Percentiles rank a stretch among this genome's conserved stretches.
phyloP scores from a whole-genome alignment of 1,140 invertebrate species.

The Sarcophaga peregrina region DNA sequence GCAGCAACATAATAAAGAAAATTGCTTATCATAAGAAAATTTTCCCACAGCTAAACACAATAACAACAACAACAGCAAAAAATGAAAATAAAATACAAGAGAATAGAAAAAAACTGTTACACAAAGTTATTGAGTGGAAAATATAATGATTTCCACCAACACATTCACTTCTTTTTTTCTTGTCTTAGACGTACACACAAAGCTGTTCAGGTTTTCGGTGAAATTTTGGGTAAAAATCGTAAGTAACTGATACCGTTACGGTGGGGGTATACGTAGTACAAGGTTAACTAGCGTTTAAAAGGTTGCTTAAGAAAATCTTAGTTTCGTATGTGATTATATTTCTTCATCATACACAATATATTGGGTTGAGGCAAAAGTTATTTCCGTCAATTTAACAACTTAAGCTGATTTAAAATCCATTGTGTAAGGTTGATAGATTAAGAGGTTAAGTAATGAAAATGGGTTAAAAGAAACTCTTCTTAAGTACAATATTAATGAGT shows the following conservation, averaged over 20 bases:
- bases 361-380: too few relatives aligned
- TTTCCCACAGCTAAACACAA: constrained; percentile 41
- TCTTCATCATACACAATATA: too few relatives aligned
- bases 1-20: constrained; percentile 26
- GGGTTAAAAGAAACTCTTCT: too few relatives aligned
- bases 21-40: constrained; percentile 44
- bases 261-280: background rate
- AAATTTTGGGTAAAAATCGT: background rate
- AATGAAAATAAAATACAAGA: background rate
- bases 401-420: too few relatives aligned
- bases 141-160: constrained; percentile 34
- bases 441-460: too few relatives aligned
- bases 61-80: background rate
- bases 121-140: constrained; percentile 44
- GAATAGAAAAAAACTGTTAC: background rate
- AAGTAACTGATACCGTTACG: constrained; percentile 18
- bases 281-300: constrained; percentile 22
- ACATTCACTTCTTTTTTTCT: background rate
- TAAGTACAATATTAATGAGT: too few relatives aligned
- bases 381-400: too few relatives aligned
- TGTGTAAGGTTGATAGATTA: too few relatives aligned
- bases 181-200: too few relatives aligned
- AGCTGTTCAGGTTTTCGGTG: background rate
- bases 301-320: background rate
- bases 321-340: too few relatives aligned